These are phyloP conservation scores for Ferdinandea cuprea DNA, from an alignment of 2,888 invertebrate species.

Conservation along the genomic window DNA sequence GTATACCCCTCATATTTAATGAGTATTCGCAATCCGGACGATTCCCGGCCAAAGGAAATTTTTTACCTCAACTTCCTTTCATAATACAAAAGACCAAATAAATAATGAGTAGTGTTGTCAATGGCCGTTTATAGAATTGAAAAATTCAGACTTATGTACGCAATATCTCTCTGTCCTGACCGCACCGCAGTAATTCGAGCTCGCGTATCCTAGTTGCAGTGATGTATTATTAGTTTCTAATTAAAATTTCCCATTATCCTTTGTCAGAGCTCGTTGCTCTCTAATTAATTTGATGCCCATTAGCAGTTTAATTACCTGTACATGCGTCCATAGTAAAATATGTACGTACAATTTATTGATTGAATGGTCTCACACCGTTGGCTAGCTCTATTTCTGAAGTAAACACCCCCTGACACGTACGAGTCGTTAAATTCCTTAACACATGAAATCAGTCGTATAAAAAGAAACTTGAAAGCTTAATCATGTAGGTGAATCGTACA, in stretches of 20 bases:
- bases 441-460: constrained; percentile 6
- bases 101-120: too few species aligned
- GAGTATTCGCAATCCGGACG: too few species aligned
- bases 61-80: too few species aligned
- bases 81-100: too few species aligned
- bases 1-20: too few species aligned
- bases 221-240: background rate
- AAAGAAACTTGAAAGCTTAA: constrained; percentile 28
- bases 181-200: too few species aligned
- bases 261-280: background rate
- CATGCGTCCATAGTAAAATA: background rate
- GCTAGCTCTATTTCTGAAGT: background rate
- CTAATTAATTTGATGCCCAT: constrained; percentile 9
- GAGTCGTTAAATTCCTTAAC: background rate
- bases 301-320: constrained; percentile 9
- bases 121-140: too few species aligned
- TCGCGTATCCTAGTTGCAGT: too few species aligned
- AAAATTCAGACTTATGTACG: too few species aligned
- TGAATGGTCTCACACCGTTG: background rate
- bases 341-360: constrained; percentile 3
- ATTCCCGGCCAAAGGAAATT: too few species aligned
- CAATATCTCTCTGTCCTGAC: too few species aligned
- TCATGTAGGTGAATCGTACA: background rate
- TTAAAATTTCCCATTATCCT: background rate
- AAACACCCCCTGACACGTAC: background rate